Percentiles rank a stretch among this genome's conserved stretches.
These are phyloP conservation scores for Himalopsyche japonica DNA, from an alignment of 2,888 invertebrate genomes.

Conservation along the genomic window DNA sequence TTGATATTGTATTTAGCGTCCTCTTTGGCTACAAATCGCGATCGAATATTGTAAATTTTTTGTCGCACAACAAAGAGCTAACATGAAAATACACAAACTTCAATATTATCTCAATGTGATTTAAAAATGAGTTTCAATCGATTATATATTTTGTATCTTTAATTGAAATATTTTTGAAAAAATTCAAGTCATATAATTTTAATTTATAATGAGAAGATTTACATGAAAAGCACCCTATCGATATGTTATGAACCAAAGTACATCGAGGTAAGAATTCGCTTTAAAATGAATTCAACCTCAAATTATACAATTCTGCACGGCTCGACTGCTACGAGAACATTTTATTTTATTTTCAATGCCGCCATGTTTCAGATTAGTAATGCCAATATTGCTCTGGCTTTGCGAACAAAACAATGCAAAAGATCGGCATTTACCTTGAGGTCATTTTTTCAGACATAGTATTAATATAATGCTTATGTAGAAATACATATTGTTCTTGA, in stretches of 20 bases:
- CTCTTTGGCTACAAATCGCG: no score
- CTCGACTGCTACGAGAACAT: neutral
- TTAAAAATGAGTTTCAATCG: no score
- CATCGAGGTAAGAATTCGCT: neutral
- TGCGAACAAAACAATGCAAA: neutral
- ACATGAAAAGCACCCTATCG: neutral
- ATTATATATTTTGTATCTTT: no score
- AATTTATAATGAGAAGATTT: neutral
- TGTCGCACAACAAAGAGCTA: no score
- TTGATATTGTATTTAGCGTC: no score
- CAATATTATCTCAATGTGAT: no score
- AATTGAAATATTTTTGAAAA: no score
- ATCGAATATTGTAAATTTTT: no score
- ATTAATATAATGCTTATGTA: no score
- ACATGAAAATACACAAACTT: no score
- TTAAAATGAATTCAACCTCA: conserved; percentile 37
- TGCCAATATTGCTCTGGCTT: neutral
- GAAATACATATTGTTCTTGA: no score
- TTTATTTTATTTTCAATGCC: conserved; percentile 7
- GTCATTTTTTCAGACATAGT: neutral
- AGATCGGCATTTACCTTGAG: conserved; percentile 14
- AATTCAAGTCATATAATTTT: no score
- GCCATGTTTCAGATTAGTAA: neutral
- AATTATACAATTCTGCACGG: conserved; percentile 38
- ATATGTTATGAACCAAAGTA: neutral